Base-by-base conservation (phyloP, 2,113 vertebrate genomes). In the Lepisosteus oculatus region DNA sequence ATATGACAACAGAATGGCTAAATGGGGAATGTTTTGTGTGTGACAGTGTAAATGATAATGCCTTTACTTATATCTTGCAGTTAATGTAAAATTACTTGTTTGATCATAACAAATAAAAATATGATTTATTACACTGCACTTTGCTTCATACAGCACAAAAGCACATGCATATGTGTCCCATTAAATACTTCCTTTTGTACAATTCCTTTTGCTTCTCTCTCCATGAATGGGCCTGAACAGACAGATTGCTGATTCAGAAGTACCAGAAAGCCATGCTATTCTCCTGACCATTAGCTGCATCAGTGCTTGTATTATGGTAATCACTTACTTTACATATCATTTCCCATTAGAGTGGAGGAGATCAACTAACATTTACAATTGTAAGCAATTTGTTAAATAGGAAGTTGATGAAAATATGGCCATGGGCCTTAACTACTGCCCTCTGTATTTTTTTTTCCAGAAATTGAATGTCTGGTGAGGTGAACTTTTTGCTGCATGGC, bases 211-310 rank as follows among this genome's bases (percentile, higher is more conserved):
- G 5, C 47, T 9, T 9, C 8, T 51, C 0, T 6, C 4, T 5
- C 8, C 89, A 82, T 78, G 84, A 74, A 83, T 79, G 79, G 81
- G 76, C 6, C 0, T 88, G 85, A 86, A 88, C 86, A 86, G 79
- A 68, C 82, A 89, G 88, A 90, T 78, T 85, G 81, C 73, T 86
- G 79, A 85, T 90, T 86, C 87, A 81, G 83, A 86, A 88, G 82
- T 78, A 82, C 77, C 71, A 83, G 78, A 81, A 80, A 85, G 76
- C 83, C 73, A 72, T 76, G 76, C 12, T 72, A 68, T 72, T 76
- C 62, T 72, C 67, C 76, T 61, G 70, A 12, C 70, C 78, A 86
- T 85, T 78, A 86, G 85, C 81, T 79, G 75, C 73, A 81, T 77
- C 68, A 82, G 80, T 61, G 80, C 72, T 80, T 84, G 86, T 85